These are phyloP conservation scores for Batillaria attramentaria DNA, from an alignment of 1,140 invertebrate species.

Conservation along the genomic window DNA sequence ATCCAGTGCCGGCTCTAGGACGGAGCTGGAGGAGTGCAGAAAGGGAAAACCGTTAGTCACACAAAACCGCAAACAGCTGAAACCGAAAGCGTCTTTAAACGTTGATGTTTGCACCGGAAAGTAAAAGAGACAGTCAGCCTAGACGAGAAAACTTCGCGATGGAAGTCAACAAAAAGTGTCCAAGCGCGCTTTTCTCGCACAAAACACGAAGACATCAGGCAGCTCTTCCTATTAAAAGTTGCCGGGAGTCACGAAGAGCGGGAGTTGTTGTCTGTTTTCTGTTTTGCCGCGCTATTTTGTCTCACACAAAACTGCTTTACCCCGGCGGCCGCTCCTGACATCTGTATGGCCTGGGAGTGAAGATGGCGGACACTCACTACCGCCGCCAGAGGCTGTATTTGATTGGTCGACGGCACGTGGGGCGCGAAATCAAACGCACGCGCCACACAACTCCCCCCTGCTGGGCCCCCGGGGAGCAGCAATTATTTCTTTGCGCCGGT, in stretches of 20 bases:
- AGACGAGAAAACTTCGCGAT: neutral
- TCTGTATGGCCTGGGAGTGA: neutral
- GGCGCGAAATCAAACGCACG: conserved; percentile 13
- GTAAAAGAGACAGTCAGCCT: neutral
- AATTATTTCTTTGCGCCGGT: conserved; percentile 15
- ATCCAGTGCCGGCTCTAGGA: too few species aligned
- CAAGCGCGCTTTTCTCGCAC: too few species aligned
- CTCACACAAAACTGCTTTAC: neutral
- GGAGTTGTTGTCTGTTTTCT: neutral
- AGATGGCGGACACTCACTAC: neutral
- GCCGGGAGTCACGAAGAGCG: too few species aligned
- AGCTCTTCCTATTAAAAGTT: too few species aligned
- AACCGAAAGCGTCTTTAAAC: neutral
- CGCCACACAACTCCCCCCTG: conserved; percentile 10
- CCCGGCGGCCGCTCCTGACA: neutral
- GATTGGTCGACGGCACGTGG: conserved; percentile 12
- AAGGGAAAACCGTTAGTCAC: too few species aligned
- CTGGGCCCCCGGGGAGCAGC: neutral
- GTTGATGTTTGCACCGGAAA: neutral
- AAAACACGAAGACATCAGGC: too few species aligned
- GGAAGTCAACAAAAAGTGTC: neutral
- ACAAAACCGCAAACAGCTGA: neutral
- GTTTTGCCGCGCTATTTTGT: conserved; percentile 6
- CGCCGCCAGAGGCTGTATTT: neutral
- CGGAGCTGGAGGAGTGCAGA: too few species aligned